These are phyloP conservation scores for Atherinosoma microstoma DNA, from an alignment of 2,797 vertebrate species.

Conservation along the genomic window DNA sequence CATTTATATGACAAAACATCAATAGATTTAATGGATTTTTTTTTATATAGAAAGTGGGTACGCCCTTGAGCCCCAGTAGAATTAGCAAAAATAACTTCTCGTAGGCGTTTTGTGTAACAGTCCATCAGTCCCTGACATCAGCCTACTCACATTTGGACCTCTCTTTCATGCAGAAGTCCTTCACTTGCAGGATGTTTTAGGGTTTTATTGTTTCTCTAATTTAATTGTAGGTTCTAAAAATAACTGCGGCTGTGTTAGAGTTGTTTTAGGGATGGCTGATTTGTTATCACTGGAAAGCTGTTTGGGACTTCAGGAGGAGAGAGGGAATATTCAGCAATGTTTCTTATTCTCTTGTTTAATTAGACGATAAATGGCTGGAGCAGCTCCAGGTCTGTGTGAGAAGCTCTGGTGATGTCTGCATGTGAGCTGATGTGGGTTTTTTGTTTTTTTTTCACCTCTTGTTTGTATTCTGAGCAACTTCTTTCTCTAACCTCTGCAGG, in stretches of 20 bases:
- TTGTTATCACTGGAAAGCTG: not conserved
- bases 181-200: not conserved
- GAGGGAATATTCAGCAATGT: not conserved
- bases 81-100: not conserved
- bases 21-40: not conserved
- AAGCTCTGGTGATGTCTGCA: too few species aligned
- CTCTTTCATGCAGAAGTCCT: not conserved
- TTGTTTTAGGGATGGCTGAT: too few species aligned
- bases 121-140: too few species aligned
- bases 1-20: not conserved
- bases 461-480: not conserved
- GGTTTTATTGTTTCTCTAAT: not conserved
- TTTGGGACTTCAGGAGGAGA: not conserved
- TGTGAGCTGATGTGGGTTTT: not conserved
- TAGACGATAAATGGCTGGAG: not conserved
- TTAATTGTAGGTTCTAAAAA: not conserved
- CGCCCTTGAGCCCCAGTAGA: not conserved
- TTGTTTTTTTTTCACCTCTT: not conserved
- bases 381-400: not conserved
- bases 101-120: not conserved
- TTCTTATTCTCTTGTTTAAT: not conserved
- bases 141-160: too few species aligned
- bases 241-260: not conserved
- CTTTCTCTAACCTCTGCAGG: not conserved
- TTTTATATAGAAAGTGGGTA: not conserved